Base-by-base conservation (phyloP, 2,113 vertebrate genomes). In the Ciconia stormi region DNA sequence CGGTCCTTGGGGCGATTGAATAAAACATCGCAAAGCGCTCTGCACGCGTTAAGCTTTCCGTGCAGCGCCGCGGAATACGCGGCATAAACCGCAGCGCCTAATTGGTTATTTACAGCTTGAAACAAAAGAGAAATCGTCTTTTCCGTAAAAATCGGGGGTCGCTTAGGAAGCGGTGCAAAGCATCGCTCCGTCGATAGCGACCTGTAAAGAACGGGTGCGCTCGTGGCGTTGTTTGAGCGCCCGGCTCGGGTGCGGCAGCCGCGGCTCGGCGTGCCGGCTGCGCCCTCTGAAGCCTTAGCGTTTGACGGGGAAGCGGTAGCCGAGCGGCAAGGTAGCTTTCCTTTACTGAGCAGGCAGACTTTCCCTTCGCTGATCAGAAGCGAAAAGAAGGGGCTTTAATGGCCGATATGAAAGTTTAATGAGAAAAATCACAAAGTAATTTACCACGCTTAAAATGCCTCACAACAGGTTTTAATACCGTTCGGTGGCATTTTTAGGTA, bases 391-490 rank as follows among this genome's bases (percentile, higher is more conserved):
- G 91, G 59, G 21, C 78, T 97, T 76, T 79, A 38, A 30, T 26
- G 27, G 72, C 74, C 5, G 1, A 29, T 38, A 46, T 10, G 47
- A 83, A 90, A 91, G 50, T 88, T 95, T 93, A 87, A 95, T 89
- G 76, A 90, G 93, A 74, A 97, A 91, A 96, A 84, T 49, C 82
- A 85, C 85, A 90, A 90, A 87, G 67, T 80, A n/a, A 94, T 97
- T 97, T 84, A 4, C 67, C 50, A 22, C 26, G 7, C 65, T 85
- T 69, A 42, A 93, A 90, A 79, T 53, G 91, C 88, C 71, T 93
- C 59, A 18, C 82, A 50, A 70, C 66, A 61, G 65, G 29, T 44
- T 95, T 44, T 82, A 19, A 13, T 65, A 3, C 66, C 0, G 8
- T 16, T 91, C 1, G 0, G 65, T 91, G 93, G 88, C 92, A 58